Percentiles rank a stretch among this genome's conserved stretches.
phyloP scores from a whole-genome alignment of 2,797 vertebrate genomes.

The Remorina albescens region DNA sequence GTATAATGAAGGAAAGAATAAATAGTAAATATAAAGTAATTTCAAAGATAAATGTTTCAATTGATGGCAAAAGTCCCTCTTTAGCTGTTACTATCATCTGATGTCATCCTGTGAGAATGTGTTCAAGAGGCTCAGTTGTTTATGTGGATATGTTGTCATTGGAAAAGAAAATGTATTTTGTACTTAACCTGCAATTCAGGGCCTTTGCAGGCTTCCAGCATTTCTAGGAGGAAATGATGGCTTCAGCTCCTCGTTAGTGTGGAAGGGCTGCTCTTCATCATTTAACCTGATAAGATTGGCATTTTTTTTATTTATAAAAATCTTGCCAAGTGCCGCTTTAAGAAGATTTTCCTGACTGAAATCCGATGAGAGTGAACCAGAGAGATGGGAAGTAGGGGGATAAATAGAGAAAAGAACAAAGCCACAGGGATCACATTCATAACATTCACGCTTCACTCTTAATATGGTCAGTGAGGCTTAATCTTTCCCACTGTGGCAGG shows the following conservation, averaged over 20 bases:
- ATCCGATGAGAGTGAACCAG: constrained; percentile 47
- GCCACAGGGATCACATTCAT: constrained; percentile 31
- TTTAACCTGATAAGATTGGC: constrained; percentile 46
- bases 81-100: no score
- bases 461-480: constrained; percentile 61
- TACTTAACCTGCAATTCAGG: constrained; percentile 17
- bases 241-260: constrained; percentile 60
- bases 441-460: constrained; percentile 48
- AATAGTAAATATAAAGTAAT: no score
- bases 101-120: no score
- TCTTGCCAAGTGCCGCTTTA: constrained; percentile 65
- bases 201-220: constrained; percentile 19
- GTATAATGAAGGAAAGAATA: no score
- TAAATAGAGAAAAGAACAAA: constrained; percentile 46
- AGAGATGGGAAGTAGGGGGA: constrained; percentile 41
- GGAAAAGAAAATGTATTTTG: not conserved
- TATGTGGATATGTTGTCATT: not conserved
- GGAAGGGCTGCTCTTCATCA: constrained; percentile 51
- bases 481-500: constrained; percentile 59
- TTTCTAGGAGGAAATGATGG: no score
- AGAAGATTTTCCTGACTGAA: constrained; percentile 68
- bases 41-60: no score
- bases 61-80: no score
- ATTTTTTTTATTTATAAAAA: constrained; percentile 34
- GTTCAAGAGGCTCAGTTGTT: not conserved